These are phyloP conservation scores for Brachylomia viminalis DNA, from an alignment of 2,888 invertebrate species.

Conservation along the genomic window DNA sequence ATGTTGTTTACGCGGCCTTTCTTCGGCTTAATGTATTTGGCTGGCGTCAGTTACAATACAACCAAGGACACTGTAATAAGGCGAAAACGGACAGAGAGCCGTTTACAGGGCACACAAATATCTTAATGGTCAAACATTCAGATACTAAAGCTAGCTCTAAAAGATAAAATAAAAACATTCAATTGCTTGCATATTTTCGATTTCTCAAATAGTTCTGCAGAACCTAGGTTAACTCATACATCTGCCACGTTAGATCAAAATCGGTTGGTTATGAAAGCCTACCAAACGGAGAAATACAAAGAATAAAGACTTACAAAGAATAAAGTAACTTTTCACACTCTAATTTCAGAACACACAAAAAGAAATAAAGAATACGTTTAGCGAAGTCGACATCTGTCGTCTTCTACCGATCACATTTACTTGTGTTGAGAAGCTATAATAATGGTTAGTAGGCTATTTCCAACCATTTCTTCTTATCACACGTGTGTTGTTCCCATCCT, in stretches of 20 bases:
- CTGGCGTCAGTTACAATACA: background rate
- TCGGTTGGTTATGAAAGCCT: background rate
- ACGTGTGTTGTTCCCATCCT: background rate
- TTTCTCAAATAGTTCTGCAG: background rate
- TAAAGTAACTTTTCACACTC: background rate
- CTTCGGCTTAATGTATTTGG: conserved; percentile 25
- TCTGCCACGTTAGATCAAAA: background rate
- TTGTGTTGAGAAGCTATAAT: conserved; percentile 6
- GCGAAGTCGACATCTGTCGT: conserved; percentile 7
- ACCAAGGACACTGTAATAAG: background rate
- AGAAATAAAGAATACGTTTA: conserved; percentile 8
- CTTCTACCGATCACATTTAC: background rate
- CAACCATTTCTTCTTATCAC: background rate
- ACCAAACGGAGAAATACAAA: background rate
- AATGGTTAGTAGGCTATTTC: background rate
- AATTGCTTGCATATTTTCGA: background rate
- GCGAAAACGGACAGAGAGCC: background rate
- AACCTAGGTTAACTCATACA: too few relatives aligned
- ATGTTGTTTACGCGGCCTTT: conserved; percentile 45
- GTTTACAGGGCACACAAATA: background rate
- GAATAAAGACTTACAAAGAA: conserved; percentile 9
- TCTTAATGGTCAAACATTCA: background rate
- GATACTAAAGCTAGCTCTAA: background rate
- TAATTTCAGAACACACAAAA: conserved; percentile 5
- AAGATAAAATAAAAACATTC: background rate